Evolutionary conservation across 1,140 invertebrate species (phyloP), one percentile per base, ranked within the genome.

Genomic region (Berghia stephanieae): DNA sequence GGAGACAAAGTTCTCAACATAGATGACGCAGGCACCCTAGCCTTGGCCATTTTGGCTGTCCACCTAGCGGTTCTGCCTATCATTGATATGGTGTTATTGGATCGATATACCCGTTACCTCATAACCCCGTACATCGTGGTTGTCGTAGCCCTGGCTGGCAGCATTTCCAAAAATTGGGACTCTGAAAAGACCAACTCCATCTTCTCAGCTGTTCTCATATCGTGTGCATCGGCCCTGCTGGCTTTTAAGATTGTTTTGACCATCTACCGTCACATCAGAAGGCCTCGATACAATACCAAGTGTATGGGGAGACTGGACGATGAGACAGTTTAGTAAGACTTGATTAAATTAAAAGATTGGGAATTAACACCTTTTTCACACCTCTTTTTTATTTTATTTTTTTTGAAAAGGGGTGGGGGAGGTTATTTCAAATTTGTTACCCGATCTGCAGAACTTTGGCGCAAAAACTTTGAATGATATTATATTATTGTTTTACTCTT

Each of bases 91-190:
- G 80, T 83, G 52, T 52, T 85, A 10, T 43, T 84, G 16, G 85
- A 88, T 71, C 67, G 79, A 10, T 88, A 82, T 68, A 79, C 82
- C 1, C 77, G 86, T 10, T 88, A 87, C 78, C 85, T 83, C 3
- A 75, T 86, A 31, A 85, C 83, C 1, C 86, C 86, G 0, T 87
- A 87, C 70, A 38, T 83, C 18, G 86, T 87, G 10, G 36, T 88
- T 0, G 78, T 86, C 69, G 69, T 87, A 10, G 86, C 83, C 18
- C 77, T 87, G 3, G 66, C 70, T 44, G 87, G 86, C 60, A 83
- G 78, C 77, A 77, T 86, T 16, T n/a, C 73, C 60, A 83, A 84
- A 49, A 85, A 85, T 66, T 86, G 80, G 60, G 70, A 78, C 21
- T 66, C 69, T 6, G 79, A 75, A 16, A 72, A 66, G 3, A 46